These are phyloP conservation scores for Thripadectes ignobilis DNA, from an alignment of 2,797 vertebrate species.

Conservation along the genomic window DNA sequence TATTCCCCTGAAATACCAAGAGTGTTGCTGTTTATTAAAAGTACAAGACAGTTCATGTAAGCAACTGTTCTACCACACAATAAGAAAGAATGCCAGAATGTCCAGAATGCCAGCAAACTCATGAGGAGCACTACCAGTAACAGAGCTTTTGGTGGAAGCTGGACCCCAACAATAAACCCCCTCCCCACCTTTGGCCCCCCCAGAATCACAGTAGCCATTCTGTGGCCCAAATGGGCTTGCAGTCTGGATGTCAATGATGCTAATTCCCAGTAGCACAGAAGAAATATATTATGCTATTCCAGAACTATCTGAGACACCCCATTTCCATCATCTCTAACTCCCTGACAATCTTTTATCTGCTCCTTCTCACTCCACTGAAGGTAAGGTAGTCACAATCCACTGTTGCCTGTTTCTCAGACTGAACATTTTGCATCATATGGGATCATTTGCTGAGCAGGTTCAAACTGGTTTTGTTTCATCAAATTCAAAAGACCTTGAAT, in stretches of 20 bases:
- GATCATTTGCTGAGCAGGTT: neutral
- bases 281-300: neutral
- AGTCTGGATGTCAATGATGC: neutral
- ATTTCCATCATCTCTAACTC: neutral
- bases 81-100: neutral
- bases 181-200: rapidly evolving
- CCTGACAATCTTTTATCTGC: neutral
- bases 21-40: neutral
- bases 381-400: neutral
- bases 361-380: neutral
- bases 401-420: neutral
- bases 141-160: neutral
- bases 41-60: neutral
- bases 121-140: neutral
- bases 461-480: neutral
- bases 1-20: neutral
- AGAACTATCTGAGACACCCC: neutral
- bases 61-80: neutral
- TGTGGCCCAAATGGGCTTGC: neutral
- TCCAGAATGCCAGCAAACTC: neutral
- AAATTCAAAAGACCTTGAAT: neutral
- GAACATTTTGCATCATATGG: neutral
- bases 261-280: neutral
- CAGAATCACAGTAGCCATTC: neutral
- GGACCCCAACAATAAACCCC: neutral